phyloP scores from a whole-genome alignment of 2,797 vertebrate species.

The Danio albolineatus region DNA sequence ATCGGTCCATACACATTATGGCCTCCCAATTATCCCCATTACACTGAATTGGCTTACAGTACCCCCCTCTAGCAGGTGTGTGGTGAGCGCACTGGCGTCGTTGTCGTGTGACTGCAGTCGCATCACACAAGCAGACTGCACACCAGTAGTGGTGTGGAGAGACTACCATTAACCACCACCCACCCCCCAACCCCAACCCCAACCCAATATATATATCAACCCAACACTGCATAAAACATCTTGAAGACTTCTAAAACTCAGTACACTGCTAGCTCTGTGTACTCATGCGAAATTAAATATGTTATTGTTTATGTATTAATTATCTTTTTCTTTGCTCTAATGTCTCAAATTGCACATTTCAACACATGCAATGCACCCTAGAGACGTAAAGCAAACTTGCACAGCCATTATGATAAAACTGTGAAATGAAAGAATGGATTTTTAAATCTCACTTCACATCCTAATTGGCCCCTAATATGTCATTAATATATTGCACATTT shows the following conservation, averaged over 20 bases:
- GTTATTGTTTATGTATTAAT: neutral
- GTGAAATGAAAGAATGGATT: conserved; percentile 8
- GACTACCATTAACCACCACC: too few species aligned
- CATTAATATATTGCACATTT: conserved; percentile 7
- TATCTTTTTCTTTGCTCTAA: neutral
- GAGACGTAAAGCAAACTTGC: neutral
- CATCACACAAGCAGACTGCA: too few species aligned
- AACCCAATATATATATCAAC: too few species aligned
- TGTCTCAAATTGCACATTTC: neutral
- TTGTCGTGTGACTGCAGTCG: too few species aligned
- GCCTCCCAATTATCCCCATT: too few species aligned
- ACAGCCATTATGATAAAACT: neutral
- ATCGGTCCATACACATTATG: too few species aligned
- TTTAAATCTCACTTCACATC: neutral
- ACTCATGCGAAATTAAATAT: neutral
- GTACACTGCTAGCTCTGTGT: neutral
- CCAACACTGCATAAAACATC: conserved; percentile 8
- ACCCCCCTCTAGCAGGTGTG: too few species aligned
- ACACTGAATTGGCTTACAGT: too few species aligned
- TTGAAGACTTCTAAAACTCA: neutral
- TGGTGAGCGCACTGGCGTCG: too few species aligned
- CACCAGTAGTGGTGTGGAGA: too few species aligned
- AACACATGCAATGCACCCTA: neutral
- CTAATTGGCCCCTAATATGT: conserved; percentile 16
- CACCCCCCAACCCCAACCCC: too few species aligned